These are phyloP conservation scores for Drosophila neonasuta DNA, from an alignment of 2,888 invertebrate genomes.

Conservation along the genomic window DNA sequence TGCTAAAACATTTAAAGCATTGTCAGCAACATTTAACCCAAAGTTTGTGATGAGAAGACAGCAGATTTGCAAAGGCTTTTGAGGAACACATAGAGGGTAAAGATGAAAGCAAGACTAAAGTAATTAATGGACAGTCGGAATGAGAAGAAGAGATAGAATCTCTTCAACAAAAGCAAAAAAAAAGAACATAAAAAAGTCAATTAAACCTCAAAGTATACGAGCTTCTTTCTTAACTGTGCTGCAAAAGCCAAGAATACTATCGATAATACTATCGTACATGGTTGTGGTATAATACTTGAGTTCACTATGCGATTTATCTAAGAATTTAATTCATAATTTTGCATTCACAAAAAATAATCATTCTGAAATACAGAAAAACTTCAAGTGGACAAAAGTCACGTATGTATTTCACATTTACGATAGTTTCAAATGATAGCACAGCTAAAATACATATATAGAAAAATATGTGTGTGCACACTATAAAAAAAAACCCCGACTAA, in stretches of 20 bases:
- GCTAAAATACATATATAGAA: not conserved
- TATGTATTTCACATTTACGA: not conserved
- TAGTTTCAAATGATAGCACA: not conserved
- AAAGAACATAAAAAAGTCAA: conserved; percentile 6
- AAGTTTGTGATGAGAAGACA: not conserved
- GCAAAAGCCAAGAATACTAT: not conserved
- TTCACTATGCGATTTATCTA: not conserved
- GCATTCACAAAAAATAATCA: not conserved
- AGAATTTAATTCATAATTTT: no score
- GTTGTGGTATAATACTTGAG: not conserved
- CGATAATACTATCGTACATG: not conserved
- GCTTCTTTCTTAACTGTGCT: not conserved
- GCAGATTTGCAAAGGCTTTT: conserved; percentile 12
- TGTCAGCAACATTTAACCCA: not conserved
- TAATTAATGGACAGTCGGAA: conserved; percentile 7
- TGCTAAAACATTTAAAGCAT: not conserved
- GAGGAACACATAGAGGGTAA: conserved; percentile 5
- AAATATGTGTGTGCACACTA: not conserved
- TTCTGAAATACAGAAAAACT: not conserved
- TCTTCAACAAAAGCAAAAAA: not conserved
- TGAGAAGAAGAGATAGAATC: conserved; percentile 8
- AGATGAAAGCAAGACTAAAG: conserved; percentile 15
- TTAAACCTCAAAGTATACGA: conserved; percentile 4
- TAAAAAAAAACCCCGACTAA: conserved; percentile 4
- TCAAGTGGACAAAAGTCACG: conserved; percentile 5